Percentiles rank a stretch among this genome's conserved stretches.
phyloP scores from a whole-genome alignment of 92 coral and sea anemone genomes.

The Ricordea florida region DNA sequence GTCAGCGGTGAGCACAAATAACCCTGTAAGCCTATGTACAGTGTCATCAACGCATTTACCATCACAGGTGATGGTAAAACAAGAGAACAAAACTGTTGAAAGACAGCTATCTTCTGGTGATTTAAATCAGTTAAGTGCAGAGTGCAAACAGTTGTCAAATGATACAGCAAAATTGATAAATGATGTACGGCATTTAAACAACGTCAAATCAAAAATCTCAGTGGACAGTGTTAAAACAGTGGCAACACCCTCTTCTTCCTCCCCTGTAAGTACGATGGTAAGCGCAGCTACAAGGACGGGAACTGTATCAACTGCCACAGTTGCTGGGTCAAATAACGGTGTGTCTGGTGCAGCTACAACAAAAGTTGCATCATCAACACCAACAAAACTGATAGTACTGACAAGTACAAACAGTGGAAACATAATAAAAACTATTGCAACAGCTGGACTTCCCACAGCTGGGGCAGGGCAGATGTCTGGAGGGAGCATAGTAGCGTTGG shows the following conservation, averaged over 20 bases:
- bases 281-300: slow-evolving; percentile 35
- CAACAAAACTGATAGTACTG: slow-evolving; percentile 92
- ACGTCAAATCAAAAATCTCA: slow-evolving; percentile 71
- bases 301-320: slow-evolving; percentile 35
- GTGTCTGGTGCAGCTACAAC: slow-evolving; percentile 34
- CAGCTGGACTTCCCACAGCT: slow-evolving; percentile 80
- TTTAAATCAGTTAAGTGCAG: slow-evolving; percentile 50
- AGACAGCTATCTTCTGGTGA: slow-evolving; percentile 10
- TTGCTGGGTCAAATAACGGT: slow-evolving; percentile 28
- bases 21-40: slow-evolving; percentile 57
- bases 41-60: slow-evolving; percentile 55
- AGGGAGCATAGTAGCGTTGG: slow-evolving; percentile 66
- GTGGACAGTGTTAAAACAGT: slow-evolving; percentile 59
- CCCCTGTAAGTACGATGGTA: slow-evolving; percentile 43
- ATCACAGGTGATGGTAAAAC: slow-evolving; percentile 69
- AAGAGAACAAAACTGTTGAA: slow-evolving; percentile 64
- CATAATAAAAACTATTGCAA: slow-evolving; percentile 91
- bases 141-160: slow-evolving; percentile 41
- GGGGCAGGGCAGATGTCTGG: slow-evolving; percentile 74
- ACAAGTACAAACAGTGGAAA: slow-evolving; percentile 90
- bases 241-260: slow-evolving; percentile 48
- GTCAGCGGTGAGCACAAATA: slow-evolving; percentile 49
- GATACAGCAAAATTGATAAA: slow-evolving; percentile 72
- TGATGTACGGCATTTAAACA: slow-evolving; percentile 83
- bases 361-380: slow-evolving; percentile 69